Conservation (phyloP, 2,888 invertebrate species). For the Agonopterix subpropinquella region DNA sequence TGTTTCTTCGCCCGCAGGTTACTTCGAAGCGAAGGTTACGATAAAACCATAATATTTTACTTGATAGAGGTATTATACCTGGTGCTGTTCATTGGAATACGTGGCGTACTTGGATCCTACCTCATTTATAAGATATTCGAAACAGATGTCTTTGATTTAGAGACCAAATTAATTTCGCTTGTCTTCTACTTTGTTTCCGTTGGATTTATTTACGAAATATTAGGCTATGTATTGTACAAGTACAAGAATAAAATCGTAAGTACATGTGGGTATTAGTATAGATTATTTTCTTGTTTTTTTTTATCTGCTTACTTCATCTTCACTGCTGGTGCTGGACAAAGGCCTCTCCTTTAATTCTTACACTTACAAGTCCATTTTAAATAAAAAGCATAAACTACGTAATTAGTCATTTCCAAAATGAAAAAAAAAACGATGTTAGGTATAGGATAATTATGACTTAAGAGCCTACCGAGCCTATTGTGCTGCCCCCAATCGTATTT, state of each 20-base stretch:
- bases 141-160: constrained; percentile 52
- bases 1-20: constrained; percentile 45
- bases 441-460: too few relatives aligned
- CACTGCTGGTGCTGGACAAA: too few relatives aligned
- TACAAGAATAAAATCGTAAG: constrained; percentile 53
- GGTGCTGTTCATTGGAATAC: constrained; percentile 56
- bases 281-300: too few relatives aligned
- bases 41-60: constrained; percentile 52
- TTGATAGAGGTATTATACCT: constrained; percentile 70
- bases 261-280: constrained; percentile 12
- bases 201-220: constrained; percentile 58
- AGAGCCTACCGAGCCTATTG: too few relatives aligned
- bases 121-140: constrained; percentile 52
- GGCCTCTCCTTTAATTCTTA: too few relatives aligned
- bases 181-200: constrained; percentile 59
- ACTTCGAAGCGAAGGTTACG: constrained; percentile 65
- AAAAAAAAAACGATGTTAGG: too few relatives aligned
- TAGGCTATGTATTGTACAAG: constrained; percentile 53
- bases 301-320: too few relatives aligned
- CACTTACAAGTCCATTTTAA: too few relatives aligned
- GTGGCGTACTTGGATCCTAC: constrained; percentile 71
- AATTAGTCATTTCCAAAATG: too few relatives aligned
- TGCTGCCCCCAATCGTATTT: too few relatives aligned
- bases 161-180: constrained; percentile 50
- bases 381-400: too few relatives aligned